A percentile compares a stretch with the other conserved stretches of the same genome.
Evolutionary conservation across 2,113 vertebrate species (phyloP).

Genomic region (Eptatretus burgeri): DNA sequence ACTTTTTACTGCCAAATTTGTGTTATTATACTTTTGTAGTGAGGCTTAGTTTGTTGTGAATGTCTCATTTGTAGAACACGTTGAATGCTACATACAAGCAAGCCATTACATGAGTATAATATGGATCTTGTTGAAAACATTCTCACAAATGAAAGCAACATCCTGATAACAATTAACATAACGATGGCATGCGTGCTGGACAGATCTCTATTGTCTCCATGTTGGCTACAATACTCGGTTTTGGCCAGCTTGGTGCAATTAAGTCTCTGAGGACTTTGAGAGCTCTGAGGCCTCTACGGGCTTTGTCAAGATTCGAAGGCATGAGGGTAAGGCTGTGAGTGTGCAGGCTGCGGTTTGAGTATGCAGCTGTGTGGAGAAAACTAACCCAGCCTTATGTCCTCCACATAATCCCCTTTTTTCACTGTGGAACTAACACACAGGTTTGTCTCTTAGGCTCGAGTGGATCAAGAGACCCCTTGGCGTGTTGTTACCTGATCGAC

Average conservation of each 20-base stretch:
- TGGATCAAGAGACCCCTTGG: neutral
- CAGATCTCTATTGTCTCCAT: conserved; percentile 4
- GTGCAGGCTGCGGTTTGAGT: neutral
- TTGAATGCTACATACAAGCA: no score
- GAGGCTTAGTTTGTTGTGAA: no score
- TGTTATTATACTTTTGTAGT: no score
- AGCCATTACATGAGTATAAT: no score
- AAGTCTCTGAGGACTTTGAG: conserved; percentile 3
- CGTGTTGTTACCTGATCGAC: no score
- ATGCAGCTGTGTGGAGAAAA: neutral
- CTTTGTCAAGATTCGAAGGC: conserved; percentile 4
- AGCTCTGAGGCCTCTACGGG: conserved; percentile 5
- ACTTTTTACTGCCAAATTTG: no score
- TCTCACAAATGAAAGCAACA: no score
- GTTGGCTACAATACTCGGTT: conserved; percentile 1
- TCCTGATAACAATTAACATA: neutral
- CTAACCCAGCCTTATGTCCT: no score
- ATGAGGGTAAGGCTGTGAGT: conserved; percentile 1
- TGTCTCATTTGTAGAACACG: no score
- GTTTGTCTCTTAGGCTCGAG: conserved; percentile 5
- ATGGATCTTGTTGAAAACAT: no score
- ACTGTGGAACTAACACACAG: neutral
- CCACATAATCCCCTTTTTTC: conserved; percentile 5
- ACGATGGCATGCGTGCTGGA: conserved; percentile 2
- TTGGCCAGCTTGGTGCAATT: neutral